Base-by-base conservation (phyloP, 2,113 vertebrate species). In the Okapia johnstoni region DNA sequence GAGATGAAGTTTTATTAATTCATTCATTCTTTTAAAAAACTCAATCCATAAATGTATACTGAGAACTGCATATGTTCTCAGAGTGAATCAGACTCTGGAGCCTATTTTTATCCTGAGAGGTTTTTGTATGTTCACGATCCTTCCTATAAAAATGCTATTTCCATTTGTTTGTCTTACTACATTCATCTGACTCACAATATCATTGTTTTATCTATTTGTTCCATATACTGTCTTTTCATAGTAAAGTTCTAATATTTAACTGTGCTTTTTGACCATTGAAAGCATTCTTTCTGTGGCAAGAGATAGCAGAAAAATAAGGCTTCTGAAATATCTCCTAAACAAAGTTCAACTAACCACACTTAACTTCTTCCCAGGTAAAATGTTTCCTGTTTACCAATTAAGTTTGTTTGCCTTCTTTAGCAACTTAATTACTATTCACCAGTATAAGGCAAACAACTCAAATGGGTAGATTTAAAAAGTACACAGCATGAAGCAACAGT, bases 321-420 rank as follows among this genome's bases (percentile, higher is more conserved):
- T 88, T 77, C 63, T 94, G 63, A 97, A 95, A 66, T 85, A 54
- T 77, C 85, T 94, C 28, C n/a, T 52, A 87, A 86, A 93, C 96
- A 90, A 92, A 94, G 13, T 97, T 95, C 80, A 76, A 77, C 33
- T 63, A 91, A 88, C n/a, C 66, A 25, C 6, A 77, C 50, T 90
- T 88, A 55, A 90, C 93, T 96, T 94, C 16, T 70, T 96, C 36
- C 76, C 26, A 16, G 10, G 43, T 33, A 93, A 88, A 95, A 73
- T 33, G 70, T 40, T 97, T 96, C 60, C 61, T 93, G 52, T 84
- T 97, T 85, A 86, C 83, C 50, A 92, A 70, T 89, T 86, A 95
- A 80, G 43, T 91, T 93, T 93, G 46, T 96, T 91, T 94, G 79
- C 16, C 84, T 96, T 94, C 63, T 86, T 92, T 40, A 97, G 63